Evolutionary conservation across 2,113 vertebrate species (phyloP), one percentile per base, ranked within the genome.

Genomic region (Suncus etruscus): DNA sequence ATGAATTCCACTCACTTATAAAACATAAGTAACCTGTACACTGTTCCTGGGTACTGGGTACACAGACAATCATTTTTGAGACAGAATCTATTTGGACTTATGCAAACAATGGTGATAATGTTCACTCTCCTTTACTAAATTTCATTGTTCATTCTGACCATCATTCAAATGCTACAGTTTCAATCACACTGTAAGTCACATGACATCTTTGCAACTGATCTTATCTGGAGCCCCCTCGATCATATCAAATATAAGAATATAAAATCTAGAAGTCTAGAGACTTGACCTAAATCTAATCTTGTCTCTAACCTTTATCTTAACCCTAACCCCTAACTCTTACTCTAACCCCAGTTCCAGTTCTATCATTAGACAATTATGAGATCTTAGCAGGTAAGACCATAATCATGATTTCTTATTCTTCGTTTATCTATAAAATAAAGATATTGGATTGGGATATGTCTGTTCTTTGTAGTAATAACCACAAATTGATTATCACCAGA

Each of bases 381-480:
- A 83, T 10, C 15, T 51, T 29, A 31, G 6, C 10, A 31, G 83
- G 6, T 20, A 4, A n/a, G 20, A 25, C 79, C 51, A 18, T 20
- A 61, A 61, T 16, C 18, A 8, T 29, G 15, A 7, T 32, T 32
- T 84, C 20, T 58, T 51, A 84, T 32, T 4, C 22, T 81, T 27
- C 31, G 9, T 75, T 79, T 76, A 80, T 32, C n/a, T 90, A 81
- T 66, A 77, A 90, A 83, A 91, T 72, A 39, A 65, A 54, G 32
- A 76, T 6, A 29, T 24, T 14, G 61, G 27, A 61, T 1, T 78
- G 65, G 39, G 77, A 45, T 9, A 6, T 75, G 29, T 63, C 48
- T 78, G 45, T 87, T 14, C 66, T 5, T 73, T 69, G 65, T 20
- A 58, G 69, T 50, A 3, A n/a, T 29, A 25, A 78, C 27, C 47